Percentiles rank a stretch among this genome's conserved stretches.
These are phyloP conservation scores for Chloropsis hardwickii DNA, from an alignment of 2,113 vertebrate genomes.

Conservation along the genomic window DNA sequence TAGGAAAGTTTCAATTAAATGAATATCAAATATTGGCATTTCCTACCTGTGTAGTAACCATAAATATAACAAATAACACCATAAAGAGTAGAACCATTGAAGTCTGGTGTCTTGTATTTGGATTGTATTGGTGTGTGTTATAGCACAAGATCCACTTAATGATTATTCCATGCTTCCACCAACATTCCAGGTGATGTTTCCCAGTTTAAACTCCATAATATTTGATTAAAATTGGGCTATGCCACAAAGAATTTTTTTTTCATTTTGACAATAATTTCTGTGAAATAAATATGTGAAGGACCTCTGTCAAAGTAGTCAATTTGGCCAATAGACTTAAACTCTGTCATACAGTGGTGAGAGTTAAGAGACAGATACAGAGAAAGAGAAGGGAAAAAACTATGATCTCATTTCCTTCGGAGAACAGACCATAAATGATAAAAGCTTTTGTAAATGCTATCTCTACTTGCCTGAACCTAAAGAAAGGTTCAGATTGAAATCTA, in stretches of 20 bases:
- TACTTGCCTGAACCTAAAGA: not conserved
- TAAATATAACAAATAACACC: not conserved
- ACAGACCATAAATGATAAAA: not conserved
- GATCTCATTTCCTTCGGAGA: not conserved
- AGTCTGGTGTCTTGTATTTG: not conserved
- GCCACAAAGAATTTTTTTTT: not conserved
- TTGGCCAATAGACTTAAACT: not conserved
- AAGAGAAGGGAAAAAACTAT: not conserved
- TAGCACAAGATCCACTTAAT: not conserved
- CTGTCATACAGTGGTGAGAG: not conserved
- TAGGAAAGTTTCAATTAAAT: not conserved
- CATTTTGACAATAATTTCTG: not conserved
- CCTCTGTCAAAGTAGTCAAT: not conserved
- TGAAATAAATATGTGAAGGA: not conserved
- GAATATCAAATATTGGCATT: not conserved
- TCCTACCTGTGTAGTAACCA: not conserved
- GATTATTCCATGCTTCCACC: not conserved
- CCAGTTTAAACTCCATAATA: not conserved
- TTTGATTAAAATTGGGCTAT: not conserved
- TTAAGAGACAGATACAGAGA: not conserved
- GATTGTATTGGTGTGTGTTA: not conserved
- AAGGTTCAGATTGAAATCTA: conserved; percentile 3
- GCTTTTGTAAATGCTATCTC: not conserved
- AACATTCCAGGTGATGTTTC: not conserved
- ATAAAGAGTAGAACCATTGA: not conserved